phyloP scores from a whole-genome alignment of 30 jellyfish, hydroid and myxozoan species.

The Nemopilema nomurai region DNA sequence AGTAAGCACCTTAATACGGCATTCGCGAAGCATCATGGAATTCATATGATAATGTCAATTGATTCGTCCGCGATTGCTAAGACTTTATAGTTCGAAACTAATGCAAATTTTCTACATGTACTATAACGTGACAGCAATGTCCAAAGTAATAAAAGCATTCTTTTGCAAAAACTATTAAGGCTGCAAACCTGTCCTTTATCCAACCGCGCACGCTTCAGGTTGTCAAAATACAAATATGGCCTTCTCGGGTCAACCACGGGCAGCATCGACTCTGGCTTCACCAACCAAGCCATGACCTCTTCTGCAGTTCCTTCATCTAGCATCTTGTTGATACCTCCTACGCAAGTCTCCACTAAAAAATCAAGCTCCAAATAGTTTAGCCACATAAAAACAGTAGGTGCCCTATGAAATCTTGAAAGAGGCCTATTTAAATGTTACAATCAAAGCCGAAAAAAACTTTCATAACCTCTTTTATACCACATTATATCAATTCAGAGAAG shows the following conservation, averaged over 20 bases:
- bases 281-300: constrained; percentile 89
- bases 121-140: too few relatives aligned
- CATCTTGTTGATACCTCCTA: constrained; percentile 67
- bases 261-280: constrained; percentile 88
- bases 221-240: constrained; percentile 86
- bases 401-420: too few relatives aligned
- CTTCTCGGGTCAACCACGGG: constrained; percentile 92
- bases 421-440: too few relatives aligned
- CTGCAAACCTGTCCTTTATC: constrained; percentile 82
- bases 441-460: constrained; percentile 5
- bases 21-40: too few relatives aligned
- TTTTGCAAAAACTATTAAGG: background rate
- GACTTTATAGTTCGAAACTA: too few relatives aligned
- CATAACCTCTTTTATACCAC: background rate
- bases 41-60: too few relatives aligned
- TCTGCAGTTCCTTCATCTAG: constrained; percentile 88
- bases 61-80: too few relatives aligned
- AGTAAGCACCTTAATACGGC: too few relatives aligned
- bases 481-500: too few relatives aligned
- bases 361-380: too few relatives aligned
- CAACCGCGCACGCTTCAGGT: constrained; percentile 69
- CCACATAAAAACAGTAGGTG: too few relatives aligned
- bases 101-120: too few relatives aligned
- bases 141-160: background rate
- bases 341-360: constrained; percentile 88